Conservation (phyloP, 2,888 invertebrate species). For the Xestia c-nigrum region DNA sequence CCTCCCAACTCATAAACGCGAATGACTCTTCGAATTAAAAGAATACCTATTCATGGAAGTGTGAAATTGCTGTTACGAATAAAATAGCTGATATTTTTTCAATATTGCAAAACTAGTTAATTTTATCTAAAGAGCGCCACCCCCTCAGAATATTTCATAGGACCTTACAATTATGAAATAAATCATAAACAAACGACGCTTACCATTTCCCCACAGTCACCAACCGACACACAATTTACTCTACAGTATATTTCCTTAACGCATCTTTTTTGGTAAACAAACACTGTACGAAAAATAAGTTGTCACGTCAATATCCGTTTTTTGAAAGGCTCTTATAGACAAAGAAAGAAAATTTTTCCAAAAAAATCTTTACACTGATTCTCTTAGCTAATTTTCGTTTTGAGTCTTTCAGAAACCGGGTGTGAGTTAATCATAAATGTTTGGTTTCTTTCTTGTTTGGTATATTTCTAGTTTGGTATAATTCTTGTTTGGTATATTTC, state of each 20-base stretch:
- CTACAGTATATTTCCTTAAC: neutral
- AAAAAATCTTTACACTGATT: neutral
- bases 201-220: conserved; percentile 14
- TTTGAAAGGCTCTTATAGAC: neutral
- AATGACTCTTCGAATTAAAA: neutral
- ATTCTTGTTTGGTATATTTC: too few relatives aligned
- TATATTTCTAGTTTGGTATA: too few relatives aligned
- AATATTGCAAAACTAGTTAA: neutral
- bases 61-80: neutral
- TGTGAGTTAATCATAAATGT: too few relatives aligned
- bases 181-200: neutral
- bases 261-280: conserved; percentile 24
- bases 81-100: neutral
- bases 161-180: neutral
- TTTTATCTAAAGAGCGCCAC: neutral
- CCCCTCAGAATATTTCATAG: neutral
- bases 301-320: neutral
- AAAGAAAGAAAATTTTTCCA: neutral
- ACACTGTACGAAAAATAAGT: neutral
- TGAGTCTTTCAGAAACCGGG: neutral
- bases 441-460: too few relatives aligned
- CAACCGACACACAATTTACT: neutral
- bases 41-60: neutral
- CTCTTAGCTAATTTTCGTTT: neutral
- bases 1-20: neutral